A percentile compares a stretch with the other conserved stretches of the same genome.
Conservation (phyloP, 2,797 vertebrate genomes). For the Poeciliopsis turneri region DNA sequence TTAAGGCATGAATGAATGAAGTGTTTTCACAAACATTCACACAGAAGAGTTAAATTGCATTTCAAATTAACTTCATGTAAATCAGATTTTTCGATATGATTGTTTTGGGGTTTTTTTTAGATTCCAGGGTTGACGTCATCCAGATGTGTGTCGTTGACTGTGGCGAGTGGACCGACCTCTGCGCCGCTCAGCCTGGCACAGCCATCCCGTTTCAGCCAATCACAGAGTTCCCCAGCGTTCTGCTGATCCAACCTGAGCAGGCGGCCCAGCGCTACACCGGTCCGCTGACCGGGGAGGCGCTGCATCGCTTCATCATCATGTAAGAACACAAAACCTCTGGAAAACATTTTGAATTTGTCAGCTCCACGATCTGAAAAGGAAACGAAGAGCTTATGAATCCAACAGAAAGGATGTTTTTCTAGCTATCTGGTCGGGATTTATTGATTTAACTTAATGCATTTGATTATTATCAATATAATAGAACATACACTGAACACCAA, state of each 20-base stretch:
- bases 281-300: constrained; percentile 85
- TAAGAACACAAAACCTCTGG: constrained; percentile 71
- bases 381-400: neutral
- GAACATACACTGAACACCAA: no score
- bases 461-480: no score
- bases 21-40: neutral
- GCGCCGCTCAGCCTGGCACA: constrained; percentile 75
- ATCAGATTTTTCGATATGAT: neutral
- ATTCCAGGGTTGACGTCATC: constrained; percentile 65
- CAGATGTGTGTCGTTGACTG: constrained; percentile 86
- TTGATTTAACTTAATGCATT: neutral
- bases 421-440: neutral
- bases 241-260: constrained; percentile 77
- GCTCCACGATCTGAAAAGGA: neutral
- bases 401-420: neutral
- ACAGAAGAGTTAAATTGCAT: neutral
- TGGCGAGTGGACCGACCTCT: constrained; percentile 89
- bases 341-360: neutral
- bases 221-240: constrained; percentile 84
- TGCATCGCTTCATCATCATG: constrained; percentile 88
- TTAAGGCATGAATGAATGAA: neutral
- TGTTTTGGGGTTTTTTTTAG: constrained; percentile 26
- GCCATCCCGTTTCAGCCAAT: constrained; percentile 71
- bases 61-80: neutral
- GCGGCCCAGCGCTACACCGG: constrained; percentile 78